phyloP scores from a whole-genome alignment of 1,140 invertebrate genomes.

The Musca domestica region DNA sequence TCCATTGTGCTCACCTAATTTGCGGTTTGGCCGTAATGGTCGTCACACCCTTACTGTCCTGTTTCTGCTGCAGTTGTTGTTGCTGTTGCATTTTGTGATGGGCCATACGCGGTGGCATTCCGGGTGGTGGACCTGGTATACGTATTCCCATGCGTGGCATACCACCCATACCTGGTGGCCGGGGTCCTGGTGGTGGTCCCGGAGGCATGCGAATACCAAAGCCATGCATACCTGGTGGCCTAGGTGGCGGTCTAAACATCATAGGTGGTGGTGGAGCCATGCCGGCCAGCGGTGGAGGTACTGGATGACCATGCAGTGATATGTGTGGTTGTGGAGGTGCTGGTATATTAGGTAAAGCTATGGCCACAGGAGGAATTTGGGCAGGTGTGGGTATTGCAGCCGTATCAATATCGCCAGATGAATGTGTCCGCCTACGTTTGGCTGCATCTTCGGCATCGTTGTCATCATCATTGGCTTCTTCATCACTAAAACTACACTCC shows the following conservation, averaged over 20 bases:
- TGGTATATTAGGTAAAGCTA: slow-evolving; percentile 34
- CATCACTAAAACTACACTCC: slow-evolving; percentile 18
- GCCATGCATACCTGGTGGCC: slow-evolving; percentile 50
- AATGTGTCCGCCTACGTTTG: no score
- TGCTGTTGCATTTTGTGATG: slow-evolving; percentile 46
- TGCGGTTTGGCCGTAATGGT: slow-evolving; percentile 94
- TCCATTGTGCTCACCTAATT: slow-evolving; percentile 62
- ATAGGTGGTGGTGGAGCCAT: slow-evolving; percentile 49
- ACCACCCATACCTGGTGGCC: slow-evolving; percentile 62
- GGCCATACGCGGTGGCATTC: slow-evolving; percentile 56
- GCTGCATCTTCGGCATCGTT: no score
- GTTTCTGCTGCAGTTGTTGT: slow-evolving; percentile 48
- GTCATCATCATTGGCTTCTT: slow-evolving; percentile 27
- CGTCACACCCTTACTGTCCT: slow-evolving; percentile 57
- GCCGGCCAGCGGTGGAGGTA: slow-evolving; percentile 43
- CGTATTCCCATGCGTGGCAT: slow-evolving; percentile 54
- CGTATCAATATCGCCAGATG: slow-evolving; percentile 24
- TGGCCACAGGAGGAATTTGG: slow-evolving; percentile 18
- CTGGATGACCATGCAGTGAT: slow-evolving; percentile 30
- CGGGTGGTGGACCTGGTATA: slow-evolving; percentile 68
- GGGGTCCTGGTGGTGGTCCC: slow-evolving; percentile 63
- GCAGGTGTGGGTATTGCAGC: background rate
- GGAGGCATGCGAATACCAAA: slow-evolving; percentile 57
- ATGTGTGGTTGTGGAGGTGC: slow-evolving; percentile 36
- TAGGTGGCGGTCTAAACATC: slow-evolving; percentile 64